These are phyloP conservation scores for Apomyelois bistriatella DNA, from an alignment of 2,888 invertebrate species.

Conservation along the genomic window DNA sequence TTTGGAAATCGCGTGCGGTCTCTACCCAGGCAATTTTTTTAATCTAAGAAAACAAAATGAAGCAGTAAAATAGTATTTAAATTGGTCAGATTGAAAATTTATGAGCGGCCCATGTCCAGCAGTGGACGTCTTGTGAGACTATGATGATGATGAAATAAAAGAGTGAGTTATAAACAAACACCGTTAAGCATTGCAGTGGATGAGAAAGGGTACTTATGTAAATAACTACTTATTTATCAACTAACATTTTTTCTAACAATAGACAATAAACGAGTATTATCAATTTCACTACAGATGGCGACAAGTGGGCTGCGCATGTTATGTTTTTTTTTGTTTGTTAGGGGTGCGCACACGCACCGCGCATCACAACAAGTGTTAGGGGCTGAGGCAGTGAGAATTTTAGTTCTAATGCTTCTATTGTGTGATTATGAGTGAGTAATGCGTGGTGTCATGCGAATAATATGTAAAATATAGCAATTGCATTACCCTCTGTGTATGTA, in stretches of 20 bases:
- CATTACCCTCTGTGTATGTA: background rate
- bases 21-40: too few relatives aligned
- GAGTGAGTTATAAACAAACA: too few relatives aligned
- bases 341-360: constrained; percentile 3
- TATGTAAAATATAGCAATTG: background rate
- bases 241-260: background rate
- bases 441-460: background rate
- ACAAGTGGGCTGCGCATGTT: constrained; percentile 4
- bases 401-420: background rate
- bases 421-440: background rate
- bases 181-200: too few relatives aligned
- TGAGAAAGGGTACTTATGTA: too few relatives aligned
- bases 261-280: constrained; percentile 1
- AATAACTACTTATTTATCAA: background rate
- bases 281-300: constrained; percentile 2
- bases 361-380: background rate
- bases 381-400: background rate
- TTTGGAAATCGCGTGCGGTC: too few relatives aligned
- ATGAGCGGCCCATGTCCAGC: too few relatives aligned
- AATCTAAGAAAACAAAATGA: too few relatives aligned
- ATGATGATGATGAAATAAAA: too few relatives aligned
- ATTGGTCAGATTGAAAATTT: too few relatives aligned
- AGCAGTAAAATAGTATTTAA: too few relatives aligned
- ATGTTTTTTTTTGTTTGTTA: background rate
- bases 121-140: too few relatives aligned